Evolutionary conservation across 2,888 invertebrate species (phyloP).

Genomic region (Galerucella pusilla): DNA sequence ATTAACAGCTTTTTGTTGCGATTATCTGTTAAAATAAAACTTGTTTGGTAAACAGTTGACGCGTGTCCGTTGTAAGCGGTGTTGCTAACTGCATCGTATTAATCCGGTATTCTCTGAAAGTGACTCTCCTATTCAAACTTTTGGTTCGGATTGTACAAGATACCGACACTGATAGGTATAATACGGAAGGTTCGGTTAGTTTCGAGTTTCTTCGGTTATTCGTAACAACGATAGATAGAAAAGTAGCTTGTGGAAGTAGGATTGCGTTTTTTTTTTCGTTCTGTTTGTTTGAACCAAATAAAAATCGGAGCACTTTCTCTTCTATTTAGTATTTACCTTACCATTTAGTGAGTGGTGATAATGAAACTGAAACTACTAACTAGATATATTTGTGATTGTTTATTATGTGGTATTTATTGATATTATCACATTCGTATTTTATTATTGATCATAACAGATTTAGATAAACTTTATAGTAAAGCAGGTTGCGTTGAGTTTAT

Average conservation of each 20-base stretch:
- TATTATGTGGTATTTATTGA: conserved; percentile 2
- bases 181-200: conserved; percentile 2
- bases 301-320: conserved; percentile 34
- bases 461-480: too few species aligned
- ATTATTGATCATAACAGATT: too few species aligned
- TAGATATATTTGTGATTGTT: conserved; percentile 1
- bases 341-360: conserved; percentile 1
- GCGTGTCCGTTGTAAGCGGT: conserved; percentile 29
- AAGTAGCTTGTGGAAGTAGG: background rate
- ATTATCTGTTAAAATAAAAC: conserved; percentile 31
- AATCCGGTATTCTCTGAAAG: background rate
- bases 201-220: conserved; percentile 2
- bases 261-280: background rate
- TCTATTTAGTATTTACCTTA: background rate
- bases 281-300: conserved; percentile 21
- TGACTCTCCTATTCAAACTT: background rate
- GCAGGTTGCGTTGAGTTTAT: too few species aligned
- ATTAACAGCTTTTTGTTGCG: conserved; percentile 7
- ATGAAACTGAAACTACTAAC: conserved; percentile 18
- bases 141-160: conserved; percentile 8
- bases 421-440: background rate
- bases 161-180: conserved; percentile 20
- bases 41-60: conserved; percentile 45
- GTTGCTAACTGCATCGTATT: conserved; percentile 5
- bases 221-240: background rate